These are phyloP conservation scores for Magallana nippona DNA, from an alignment of 2,888 invertebrate species.

Conservation along the genomic window DNA sequence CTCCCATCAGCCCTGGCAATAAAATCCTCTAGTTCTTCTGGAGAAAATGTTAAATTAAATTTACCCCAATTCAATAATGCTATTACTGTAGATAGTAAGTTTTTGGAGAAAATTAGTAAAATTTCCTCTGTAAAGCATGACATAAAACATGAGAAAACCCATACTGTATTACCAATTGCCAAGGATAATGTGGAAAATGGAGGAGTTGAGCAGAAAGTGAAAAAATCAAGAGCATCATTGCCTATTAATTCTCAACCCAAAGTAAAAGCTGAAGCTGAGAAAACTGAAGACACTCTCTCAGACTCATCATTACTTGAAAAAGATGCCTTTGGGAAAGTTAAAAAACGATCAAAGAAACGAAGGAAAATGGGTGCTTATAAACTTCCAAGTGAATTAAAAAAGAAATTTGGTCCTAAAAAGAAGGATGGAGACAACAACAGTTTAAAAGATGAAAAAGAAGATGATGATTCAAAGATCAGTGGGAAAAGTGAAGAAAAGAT, in stretches of 20 bases:
- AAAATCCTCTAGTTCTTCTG: slow-evolving; percentile 33
- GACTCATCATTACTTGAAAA: slow-evolving; percentile 41
- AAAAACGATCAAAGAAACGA: slow-evolving; percentile 49
- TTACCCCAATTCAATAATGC: slow-evolving; percentile 51
- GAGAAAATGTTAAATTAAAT: slow-evolving; percentile 50
- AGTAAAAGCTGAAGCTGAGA: not conserved
- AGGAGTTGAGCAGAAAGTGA: slow-evolving; percentile 14
- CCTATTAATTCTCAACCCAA: slow-evolving; percentile 32
- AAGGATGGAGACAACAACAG: slow-evolving; percentile 41
- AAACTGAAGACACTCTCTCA: slow-evolving; percentile 37
- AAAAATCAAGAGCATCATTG: slow-evolving; percentile 20
- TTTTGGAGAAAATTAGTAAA: slow-evolving; percentile 50
- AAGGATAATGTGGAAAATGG: slow-evolving; percentile 38
- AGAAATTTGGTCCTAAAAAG: slow-evolving; percentile 46
- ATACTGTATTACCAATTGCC: not conserved
- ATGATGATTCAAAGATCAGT: slow-evolving; percentile 19
- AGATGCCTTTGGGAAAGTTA: slow-evolving; percentile 42
- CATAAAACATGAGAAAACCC: slow-evolving; percentile 37
- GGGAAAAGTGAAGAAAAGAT: slow-evolving; percentile 4
- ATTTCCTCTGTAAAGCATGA: slow-evolving; percentile 33
- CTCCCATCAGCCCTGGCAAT: slow-evolving; percentile 33
- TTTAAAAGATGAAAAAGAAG: slow-evolving; percentile 34
- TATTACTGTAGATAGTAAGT: slow-evolving; percentile 48
- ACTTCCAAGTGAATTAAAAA: slow-evolving; percentile 60
- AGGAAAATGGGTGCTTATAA: slow-evolving; percentile 57